These are phyloP conservation scores for Diorhabda sublineata DNA, from an alignment of 1,140 invertebrate species.

Conservation along the genomic window DNA sequence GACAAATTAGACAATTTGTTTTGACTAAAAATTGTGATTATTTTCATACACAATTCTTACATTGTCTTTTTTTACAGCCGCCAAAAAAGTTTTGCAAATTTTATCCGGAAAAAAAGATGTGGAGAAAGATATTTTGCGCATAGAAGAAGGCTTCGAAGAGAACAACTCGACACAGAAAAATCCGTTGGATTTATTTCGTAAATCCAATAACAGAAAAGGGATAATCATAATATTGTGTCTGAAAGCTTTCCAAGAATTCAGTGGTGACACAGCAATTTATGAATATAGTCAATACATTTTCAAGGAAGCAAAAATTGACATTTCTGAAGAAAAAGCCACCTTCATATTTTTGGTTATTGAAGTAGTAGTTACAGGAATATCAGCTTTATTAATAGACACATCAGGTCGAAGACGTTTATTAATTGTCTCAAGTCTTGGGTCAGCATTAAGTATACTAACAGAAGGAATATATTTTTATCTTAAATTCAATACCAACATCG, in stretches of 20 bases:
- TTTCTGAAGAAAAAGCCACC: conserved; percentile 37
- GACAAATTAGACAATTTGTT: too few relatives aligned
- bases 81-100: background rate
- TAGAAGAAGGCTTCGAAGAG: background rate
- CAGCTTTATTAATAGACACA: conserved; percentile 65
- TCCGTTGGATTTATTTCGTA: conserved; percentile 47
- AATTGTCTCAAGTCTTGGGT: conserved; percentile 56
- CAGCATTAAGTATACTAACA: conserved; percentile 52
- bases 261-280: conserved; percentile 69
- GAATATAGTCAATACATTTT: conserved; percentile 74
- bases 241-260: conserved; percentile 71
- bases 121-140: background rate
- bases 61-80: background rate
- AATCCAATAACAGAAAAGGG: conserved; percentile 59
- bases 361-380: conserved; percentile 58
- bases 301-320: conserved; percentile 50
- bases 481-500: conserved; percentile 31
- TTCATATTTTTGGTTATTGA: conserved; percentile 66
- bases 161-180: background rate
- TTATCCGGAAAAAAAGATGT: background rate
- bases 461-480: conserved; percentile 57
- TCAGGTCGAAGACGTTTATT: conserved; percentile 66
- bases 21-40: too few relatives aligned
- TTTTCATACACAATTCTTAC: too few relatives aligned
- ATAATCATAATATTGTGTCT: conserved; percentile 61